Evolutionary conservation across 2,113 vertebrate species (phyloP), one percentile per base, ranked within the genome.

Genomic region (Platichthys flesus): DNA sequence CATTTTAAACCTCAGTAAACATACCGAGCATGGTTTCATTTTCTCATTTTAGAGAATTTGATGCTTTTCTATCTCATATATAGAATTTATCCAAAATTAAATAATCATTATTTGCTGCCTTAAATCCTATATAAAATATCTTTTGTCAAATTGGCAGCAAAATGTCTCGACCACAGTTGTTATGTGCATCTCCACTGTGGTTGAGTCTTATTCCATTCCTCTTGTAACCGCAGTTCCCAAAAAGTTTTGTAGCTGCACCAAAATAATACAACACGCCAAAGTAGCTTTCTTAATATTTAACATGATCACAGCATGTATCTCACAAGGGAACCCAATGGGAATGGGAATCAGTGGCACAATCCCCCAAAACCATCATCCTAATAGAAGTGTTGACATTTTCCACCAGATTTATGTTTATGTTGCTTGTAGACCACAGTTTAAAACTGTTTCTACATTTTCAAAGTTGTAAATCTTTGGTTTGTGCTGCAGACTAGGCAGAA

Each of bases 381-480:
- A 83, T 72, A 16, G 69, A 81, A 73, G 69, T 4, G 56, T 57
- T 72, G 74, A 84, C 74, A 78, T 71, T 60, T 37, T 37, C 68
- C 35, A 20, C 59, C 45, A 74, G 71, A 76, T 70, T 58, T 58
- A 67, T 72, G 37, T 13, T 31, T 60, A 42, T 51, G 28, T 71
- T 80, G 82, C 68, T 42, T 51, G 47, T 61, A 9, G 47, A 78
- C 74, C 69, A 66, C 81, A 74, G 31, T 54, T 81, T 58, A 66
- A 51, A 62, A 81, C 31, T 5, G 60, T 72, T 52, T 18, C 60
- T 67, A 7, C 61, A 49, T 76, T 75, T 57, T 58, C 79, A 51
- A 59, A 37, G 68, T 24, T 78, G 74, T 86, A 85, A 79, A 84
- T 86, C 79, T 58, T 62, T 35, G 67, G 35, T 58, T 58, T 60